phyloP scores from a whole-genome alignment of 2,888 invertebrate species.

The Tigriopus californicus region DNA sequence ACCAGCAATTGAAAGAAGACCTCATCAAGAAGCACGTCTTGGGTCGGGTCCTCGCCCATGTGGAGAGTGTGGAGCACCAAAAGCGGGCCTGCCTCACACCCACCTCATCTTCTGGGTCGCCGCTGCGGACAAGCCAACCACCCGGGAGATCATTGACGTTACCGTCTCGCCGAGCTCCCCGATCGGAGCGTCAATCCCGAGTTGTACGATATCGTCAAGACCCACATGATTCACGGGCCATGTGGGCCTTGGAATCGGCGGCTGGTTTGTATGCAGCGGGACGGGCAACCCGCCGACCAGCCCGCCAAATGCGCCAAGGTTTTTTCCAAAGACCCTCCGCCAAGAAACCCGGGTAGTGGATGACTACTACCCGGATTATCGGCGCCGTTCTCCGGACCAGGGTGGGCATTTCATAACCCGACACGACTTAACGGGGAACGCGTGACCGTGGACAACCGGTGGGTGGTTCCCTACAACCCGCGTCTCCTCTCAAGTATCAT shows the following conservation, averaged over 20 bases:
- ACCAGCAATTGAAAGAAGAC: slow-evolving; percentile 17
- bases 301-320: too few species aligned
- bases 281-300: too few species aligned
- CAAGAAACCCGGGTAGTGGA: slow-evolving; percentile 21
- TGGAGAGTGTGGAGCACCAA: not conserved
- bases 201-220: not conserved
- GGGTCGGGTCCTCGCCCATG: not conserved
- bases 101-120: not conserved
- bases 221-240: not conserved
- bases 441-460: slow-evolving; percentile 23
- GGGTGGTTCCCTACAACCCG: slow-evolving; percentile 23
- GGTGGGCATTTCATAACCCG: slow-evolving; percentile 12
- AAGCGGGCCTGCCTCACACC: not conserved
- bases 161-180: not conserved
- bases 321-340: too few species aligned
- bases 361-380: slow-evolving; percentile 26
- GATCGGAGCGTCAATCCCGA: not conserved
- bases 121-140: not conserved
- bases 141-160: not conserved
- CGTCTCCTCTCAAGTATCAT: slow-evolving; percentile 17
- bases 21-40: too few species aligned
- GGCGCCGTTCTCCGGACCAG: slow-evolving; percentile 19
- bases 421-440: not conserved
- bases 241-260: not conserved
- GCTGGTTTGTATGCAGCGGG: not conserved